phyloP scores from a whole-genome alignment of 1,140 invertebrate species.

The Aricia agestis region DNA sequence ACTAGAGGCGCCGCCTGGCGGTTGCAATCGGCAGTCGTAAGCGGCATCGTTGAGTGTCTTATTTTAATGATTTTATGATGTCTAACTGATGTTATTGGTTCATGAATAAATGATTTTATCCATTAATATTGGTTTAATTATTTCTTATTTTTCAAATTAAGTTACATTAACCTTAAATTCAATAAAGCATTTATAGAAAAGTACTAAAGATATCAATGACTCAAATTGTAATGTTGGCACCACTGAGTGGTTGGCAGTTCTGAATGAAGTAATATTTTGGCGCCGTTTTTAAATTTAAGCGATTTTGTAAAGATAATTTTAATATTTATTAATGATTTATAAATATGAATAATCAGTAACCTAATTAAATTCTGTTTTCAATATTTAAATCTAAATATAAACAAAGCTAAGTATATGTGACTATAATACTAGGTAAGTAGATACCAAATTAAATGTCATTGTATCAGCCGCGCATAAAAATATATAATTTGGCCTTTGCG shows the following conservation, averaged over 20 bases:
- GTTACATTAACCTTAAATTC: not conserved
- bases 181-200: not conserved
- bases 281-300: not conserved
- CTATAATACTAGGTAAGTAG: too few relatives aligned
- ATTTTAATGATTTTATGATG: slow-evolving; percentile 26
- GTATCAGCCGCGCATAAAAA: too few relatives aligned
- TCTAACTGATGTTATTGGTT: not conserved
- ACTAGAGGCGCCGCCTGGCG: slow-evolving; percentile 64
- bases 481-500: too few relatives aligned
- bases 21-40: slow-evolving; percentile 50
- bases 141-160: not conserved
- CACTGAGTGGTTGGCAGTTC: slow-evolving; percentile 7
- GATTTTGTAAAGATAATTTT: too few relatives aligned
- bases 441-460: too few relatives aligned
- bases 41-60: slow-evolving; percentile 42
- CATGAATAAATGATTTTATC: not conserved
- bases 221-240: not conserved
- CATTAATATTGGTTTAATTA: not conserved
- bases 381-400: too few relatives aligned
- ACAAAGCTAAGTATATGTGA: too few relatives aligned
- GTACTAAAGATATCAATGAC: not conserved
- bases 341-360: too few relatives aligned
- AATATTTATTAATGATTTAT: not conserved
- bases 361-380: too few relatives aligned
- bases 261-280: not conserved